Evolutionary conservation across 2,888 invertebrate genomes (phyloP).

Genomic region (Pristionchus japonicus): DNA sequence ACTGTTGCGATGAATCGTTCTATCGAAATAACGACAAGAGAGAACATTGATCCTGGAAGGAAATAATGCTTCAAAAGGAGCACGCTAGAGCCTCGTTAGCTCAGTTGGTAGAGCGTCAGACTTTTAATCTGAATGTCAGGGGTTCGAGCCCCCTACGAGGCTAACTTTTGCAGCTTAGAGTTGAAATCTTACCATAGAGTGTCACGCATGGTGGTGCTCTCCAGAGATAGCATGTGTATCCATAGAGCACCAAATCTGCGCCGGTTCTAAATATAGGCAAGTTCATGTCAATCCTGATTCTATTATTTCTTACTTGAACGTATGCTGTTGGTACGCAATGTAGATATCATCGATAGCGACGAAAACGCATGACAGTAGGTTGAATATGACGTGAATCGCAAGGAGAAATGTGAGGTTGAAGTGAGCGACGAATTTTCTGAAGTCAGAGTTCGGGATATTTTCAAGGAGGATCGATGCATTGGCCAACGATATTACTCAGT

Average conservation of each 20-base stretch:
- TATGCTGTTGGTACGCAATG: background rate
- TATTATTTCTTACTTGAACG: background rate
- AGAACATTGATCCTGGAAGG: conserved; percentile 9
- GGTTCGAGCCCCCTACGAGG: background rate
- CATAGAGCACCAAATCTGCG: background rate
- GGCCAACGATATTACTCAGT: too few species aligned
- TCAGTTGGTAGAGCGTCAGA: conserved; percentile 27
- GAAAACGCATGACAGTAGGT: background rate
- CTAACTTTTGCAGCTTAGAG: background rate
- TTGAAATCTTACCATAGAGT: background rate
- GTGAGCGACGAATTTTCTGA: conserved; percentile 36
- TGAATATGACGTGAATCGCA: conserved; percentile 2
- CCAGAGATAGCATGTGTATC: background rate
- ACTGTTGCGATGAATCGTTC: background rate
- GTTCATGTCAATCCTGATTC: background rate
- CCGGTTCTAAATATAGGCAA: background rate
- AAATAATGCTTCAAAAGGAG: too few species aligned
- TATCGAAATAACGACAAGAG: background rate
- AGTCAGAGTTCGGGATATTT: too few species aligned
- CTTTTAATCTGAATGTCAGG: conserved; percentile 5
- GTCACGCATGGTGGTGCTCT: background rate
- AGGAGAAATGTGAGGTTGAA: conserved; percentile 21
- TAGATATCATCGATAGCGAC: background rate
- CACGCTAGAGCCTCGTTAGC: conserved; percentile 1
- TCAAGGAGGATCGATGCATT: background rate